Base-by-base conservation (phyloP, 2,113 vertebrate genomes). In the Dasyornis broadbenti region DNA sequence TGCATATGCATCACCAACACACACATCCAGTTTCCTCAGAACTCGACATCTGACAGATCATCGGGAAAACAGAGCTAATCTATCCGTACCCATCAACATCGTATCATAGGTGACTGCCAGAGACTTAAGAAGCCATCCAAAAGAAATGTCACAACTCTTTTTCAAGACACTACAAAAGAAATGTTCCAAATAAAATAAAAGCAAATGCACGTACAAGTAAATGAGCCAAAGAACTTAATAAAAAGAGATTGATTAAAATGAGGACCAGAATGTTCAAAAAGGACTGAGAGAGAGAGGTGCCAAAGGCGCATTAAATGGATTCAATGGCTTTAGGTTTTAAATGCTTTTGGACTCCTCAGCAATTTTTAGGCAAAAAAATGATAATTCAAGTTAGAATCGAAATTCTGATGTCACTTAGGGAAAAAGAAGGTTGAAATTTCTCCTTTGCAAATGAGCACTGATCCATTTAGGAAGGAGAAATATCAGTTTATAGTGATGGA, bases 181-280 rank as follows among this genome's bases (percentile, higher is more conserved):
- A 90, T 91, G 96, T 84, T 95, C 93, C 82, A 92, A 97, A 97
- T 75, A 95, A 75, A 95, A 89, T 72, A 96, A 95, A 95, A 93
- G 88, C 93, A 83, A 95, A 96, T 90, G 91, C 91, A 65, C 84
- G 35, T 81, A 94, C 90, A 31, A 96, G 92, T 97, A 93, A 96
- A 96, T 97, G 95, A 96, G 95, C 92, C 95, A 96, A 96, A 93
- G 90, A 95, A 96, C 91, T 92, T 94, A 95, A 92, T 97, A 96
- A 95, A 95, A 96, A 96, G 94, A 94, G 94, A 93, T 92, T 95
- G 92, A 97, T 95, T 95, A 94, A 94, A 97, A 96, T 95, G 94
- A 97, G 87, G 86, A 91, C 88, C 87, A 77, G 82, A 86, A 91
- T 94, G 94, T 96, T 96, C 88, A 88, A 92, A 96, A 90, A 69